Evolutionary conservation across 2,888 invertebrate genomes (phyloP), one percentile per base, ranked within the genome.

Genomic region (Leptopilina myrica): DNA sequence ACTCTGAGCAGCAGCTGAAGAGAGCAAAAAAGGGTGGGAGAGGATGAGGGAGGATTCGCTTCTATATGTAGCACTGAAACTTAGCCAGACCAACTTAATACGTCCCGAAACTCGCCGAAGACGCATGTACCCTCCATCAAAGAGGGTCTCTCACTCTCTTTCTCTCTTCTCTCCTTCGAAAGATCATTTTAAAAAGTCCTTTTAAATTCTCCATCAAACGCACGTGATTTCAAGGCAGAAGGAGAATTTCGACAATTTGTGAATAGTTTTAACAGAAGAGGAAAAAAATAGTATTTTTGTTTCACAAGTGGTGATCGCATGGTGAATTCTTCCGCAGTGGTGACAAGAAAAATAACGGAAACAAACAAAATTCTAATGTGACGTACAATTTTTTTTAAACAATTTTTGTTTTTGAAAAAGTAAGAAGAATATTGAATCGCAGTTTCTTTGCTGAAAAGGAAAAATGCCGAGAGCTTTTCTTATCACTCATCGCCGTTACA

Each of bases 381-480:
- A 77, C 46, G 82, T 83, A 81, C 82, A 84, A 33, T 73, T 15
- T 66, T 66, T 20, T 20, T 75, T 64, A 20, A 76, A 26, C 15
- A 59, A 43, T 43, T 4, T 49, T 46, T 46, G 7, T 46, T 46
- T 49, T 9, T 12, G 11, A 43, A 62, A 69, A 64, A 76, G 62
- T 5, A 20, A 43, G 5, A 43, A 43, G 43, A 43, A 69, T 62
- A 53, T 66, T 40, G n/a, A 33, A 14, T 20, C 49, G 49, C 56
- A 9, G 6, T n/a, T 53, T n/a, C 4, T 14, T n/a, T 33, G 76
- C 76, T 78, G 56, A 85, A 20, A 86, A 76, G 4, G 12, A 14
- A 64, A 33, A 64, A 95, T 95, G 95, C 95, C 95, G 85, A 92
- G 94, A 87, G 94, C 94, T 81, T 95, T 95, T 88, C 92, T 95